Conservation (phyloP, 2,113 vertebrate species). For the Gadus macrocephalus region DNA sequence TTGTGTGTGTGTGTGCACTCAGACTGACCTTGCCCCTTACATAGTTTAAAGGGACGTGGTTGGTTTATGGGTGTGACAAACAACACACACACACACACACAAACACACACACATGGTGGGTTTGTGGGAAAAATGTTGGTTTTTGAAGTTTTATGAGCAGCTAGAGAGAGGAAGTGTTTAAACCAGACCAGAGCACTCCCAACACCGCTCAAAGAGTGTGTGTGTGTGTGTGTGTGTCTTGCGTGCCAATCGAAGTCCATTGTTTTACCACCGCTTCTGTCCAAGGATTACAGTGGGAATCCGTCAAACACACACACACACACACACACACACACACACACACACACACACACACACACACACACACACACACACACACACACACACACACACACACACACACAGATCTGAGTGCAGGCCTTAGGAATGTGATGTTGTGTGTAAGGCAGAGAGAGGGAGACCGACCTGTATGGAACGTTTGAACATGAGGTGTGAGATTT, state of each 20-base stretch:
- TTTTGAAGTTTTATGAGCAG: conserved; percentile 63
- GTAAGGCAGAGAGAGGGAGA: neutral
- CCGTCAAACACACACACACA: neutral
- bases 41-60: conserved; percentile 23
- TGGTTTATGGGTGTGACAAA: neutral
- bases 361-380: conserved; percentile 21
- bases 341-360: neutral
- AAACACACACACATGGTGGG: neutral
- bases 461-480: conserved; percentile 58
- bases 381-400: conserved; percentile 14
- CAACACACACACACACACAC: conserved; percentile 13
- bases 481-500: conserved; percentile 42
- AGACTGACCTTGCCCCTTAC: conserved; percentile 24
- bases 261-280: conserved; percentile 58
- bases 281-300: conserved; percentile 57
- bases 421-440: conserved; percentile 56
- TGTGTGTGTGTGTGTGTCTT: conserved; percentile 24
- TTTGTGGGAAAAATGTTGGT: conserved; percentile 58
- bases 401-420: conserved; percentile 47
- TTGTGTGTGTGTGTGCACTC: neutral
- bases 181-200: conserved; percentile 52
- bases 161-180: conserved; percentile 60
- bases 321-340: conserved; percentile 28
- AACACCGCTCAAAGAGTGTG: conserved; percentile 44
- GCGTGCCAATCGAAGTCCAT: conserved; percentile 34